phyloP scores from a whole-genome alignment of 1,140 invertebrate genomes.

The Heliconius eleuchia region DNA sequence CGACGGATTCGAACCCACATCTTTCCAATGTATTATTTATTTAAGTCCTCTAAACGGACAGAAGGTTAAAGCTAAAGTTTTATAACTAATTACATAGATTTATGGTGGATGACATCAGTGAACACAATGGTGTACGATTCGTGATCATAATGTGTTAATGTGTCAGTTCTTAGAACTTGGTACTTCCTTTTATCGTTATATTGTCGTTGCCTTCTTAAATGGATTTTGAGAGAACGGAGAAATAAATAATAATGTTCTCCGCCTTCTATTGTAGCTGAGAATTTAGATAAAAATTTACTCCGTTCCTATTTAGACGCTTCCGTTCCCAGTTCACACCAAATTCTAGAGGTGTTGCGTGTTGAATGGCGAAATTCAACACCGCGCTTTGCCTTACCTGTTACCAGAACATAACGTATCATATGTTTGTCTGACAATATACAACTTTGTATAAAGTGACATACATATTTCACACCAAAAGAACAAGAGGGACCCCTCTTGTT shows the following conservation, averaged over 20 bases:
- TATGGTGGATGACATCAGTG: constrained; percentile 17
- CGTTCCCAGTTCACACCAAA: not conserved
- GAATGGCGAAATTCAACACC: not conserved
- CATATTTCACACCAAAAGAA: too few relatives aligned
- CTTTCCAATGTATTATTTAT: not conserved
- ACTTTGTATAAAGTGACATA: too few relatives aligned
- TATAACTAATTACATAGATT: constrained; percentile 10
- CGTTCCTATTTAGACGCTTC: not conserved
- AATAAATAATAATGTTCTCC: not conserved
- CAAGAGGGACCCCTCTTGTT: too few relatives aligned
- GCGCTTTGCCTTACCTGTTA: too few relatives aligned
- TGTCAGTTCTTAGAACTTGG: not conserved
- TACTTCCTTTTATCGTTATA: not conserved
- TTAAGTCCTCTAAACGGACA: not conserved
- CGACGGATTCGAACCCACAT: too few relatives aligned
- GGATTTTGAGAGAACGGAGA: not conserved
- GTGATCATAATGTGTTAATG: constrained; percentile 23
- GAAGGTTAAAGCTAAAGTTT: not conserved
- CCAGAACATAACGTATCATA: too few relatives aligned
- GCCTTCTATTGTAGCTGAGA: not conserved
- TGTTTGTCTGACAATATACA: too few relatives aligned
- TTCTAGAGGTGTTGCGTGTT: not conserved
- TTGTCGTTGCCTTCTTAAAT: not conserved
- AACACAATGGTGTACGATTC: constrained; percentile 20
- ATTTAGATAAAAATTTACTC: not conserved